Evolutionary conservation across 1,140 invertebrate genomes (phyloP).

Genomic region (Tetramorium alpestre): DNA sequence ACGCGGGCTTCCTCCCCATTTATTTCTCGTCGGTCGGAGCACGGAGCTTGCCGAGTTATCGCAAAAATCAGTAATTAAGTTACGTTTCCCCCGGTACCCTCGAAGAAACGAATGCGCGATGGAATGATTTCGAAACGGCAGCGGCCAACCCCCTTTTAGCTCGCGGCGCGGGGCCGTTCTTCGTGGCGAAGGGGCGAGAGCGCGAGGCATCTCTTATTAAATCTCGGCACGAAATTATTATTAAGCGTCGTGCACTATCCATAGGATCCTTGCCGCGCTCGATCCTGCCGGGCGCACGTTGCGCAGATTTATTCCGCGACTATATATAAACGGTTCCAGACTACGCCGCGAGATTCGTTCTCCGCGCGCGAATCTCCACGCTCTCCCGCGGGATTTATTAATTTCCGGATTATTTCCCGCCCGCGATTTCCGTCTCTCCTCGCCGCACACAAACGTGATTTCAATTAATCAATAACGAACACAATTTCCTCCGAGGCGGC

Average conservation of each 20-base stretch:
- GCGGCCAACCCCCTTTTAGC: slow-evolving; percentile 41
- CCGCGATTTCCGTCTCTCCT: background rate
- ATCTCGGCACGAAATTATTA: slow-evolving; percentile 71
- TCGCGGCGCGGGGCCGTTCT: slow-evolving; percentile 51
- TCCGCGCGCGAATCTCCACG: background rate
- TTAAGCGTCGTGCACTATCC: slow-evolving; percentile 65
- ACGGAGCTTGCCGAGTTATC: slow-evolving; percentile 63
- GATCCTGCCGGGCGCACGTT: slow-evolving; percentile 31
- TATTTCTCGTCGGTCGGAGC: slow-evolving; percentile 25
- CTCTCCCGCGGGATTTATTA: slow-evolving; percentile 24
- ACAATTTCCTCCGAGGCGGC: slow-evolving; percentile 3
- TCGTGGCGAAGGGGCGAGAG: background rate
- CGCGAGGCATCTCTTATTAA: slow-evolving; percentile 71
- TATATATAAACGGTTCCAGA: background rate
- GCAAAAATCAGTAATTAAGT: slow-evolving; percentile 78
- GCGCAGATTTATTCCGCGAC: slow-evolving; percentile 12
- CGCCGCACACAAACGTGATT: slow-evolving; percentile 24
- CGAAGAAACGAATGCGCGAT: slow-evolving; percentile 34
- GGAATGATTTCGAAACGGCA: slow-evolving; percentile 54
- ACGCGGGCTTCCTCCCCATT: background rate
- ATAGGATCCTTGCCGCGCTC: slow-evolving; percentile 27
- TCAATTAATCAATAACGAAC: slow-evolving; percentile 37
- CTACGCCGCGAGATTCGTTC: background rate
- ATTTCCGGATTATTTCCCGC: slow-evolving; percentile 24
- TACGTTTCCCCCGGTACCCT: slow-evolving; percentile 60